phyloP scores from a whole-genome alignment of 2,888 invertebrate species.

The Chrysomela aeneicollis region DNA sequence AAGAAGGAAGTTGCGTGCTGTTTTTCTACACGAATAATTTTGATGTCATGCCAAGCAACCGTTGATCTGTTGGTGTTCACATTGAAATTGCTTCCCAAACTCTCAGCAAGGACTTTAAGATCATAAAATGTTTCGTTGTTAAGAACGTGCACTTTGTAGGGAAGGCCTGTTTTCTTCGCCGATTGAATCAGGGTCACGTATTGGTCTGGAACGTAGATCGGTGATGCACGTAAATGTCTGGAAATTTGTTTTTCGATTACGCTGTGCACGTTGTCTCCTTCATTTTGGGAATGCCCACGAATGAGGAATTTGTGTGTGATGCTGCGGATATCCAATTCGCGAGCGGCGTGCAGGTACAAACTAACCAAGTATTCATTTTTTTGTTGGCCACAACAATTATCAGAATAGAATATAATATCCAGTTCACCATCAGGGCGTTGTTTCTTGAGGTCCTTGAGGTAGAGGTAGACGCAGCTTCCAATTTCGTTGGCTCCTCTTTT shows the following conservation, averaged over 20 bases:
- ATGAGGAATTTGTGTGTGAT: too few species aligned
- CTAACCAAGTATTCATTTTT: too few species aligned
- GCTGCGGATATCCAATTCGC: too few species aligned
- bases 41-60: too few species aligned
- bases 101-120: not conserved
- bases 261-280: too few species aligned
- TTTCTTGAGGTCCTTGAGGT: slow-evolving; percentile 15
- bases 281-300: too few species aligned
- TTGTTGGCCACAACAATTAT: slow-evolving; percentile 34
- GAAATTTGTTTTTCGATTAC: too few species aligned
- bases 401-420: slow-evolving; percentile 31
- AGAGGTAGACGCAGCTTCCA: slow-evolving; percentile 32
- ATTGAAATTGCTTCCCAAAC: not conserved
- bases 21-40: not conserved
- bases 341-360: too few species aligned
- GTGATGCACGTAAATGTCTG: slow-evolving; percentile 24
- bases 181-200: slow-evolving; percentile 25
- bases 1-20: not conserved
- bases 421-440: slow-evolving; percentile 17
- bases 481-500: slow-evolving; percentile 49
- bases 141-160: slow-evolving; percentile 6
- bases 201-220: slow-evolving; percentile 29
- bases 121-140: not conserved
- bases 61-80: too few species aligned
- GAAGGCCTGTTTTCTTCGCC: slow-evolving; percentile 27